Conservation (phyloP, 2,888 invertebrate genomes). For the Saturnia japonica region DNA sequence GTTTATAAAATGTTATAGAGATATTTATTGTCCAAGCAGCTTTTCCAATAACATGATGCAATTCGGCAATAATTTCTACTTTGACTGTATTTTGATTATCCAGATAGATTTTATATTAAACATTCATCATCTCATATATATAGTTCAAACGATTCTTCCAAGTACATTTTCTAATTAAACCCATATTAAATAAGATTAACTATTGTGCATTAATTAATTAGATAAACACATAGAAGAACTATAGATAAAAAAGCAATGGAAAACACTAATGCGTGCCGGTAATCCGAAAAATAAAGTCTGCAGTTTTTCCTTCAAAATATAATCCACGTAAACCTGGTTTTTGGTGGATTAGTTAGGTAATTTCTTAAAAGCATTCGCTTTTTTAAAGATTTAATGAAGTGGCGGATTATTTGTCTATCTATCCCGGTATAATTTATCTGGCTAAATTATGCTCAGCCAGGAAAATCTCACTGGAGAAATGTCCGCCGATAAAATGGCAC, state of each 20-base stretch:
- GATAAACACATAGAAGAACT: no score
- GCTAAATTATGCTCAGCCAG: conserved; percentile 51
- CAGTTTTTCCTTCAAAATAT: conserved; percentile 39
- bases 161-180: no score
- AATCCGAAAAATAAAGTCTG: conserved; percentile 19
- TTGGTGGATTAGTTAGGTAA: conserved; percentile 68
- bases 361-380: conserved; percentile 73
- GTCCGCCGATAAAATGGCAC: conserved; percentile 54
- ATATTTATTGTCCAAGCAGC: no score
- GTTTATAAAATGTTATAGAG: no score
- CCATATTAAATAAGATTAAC: no score
- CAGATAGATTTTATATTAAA: no score
- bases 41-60: no score
- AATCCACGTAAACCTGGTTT: conserved; percentile 56
- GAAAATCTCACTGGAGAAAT: conserved; percentile 57
- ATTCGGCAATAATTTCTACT: no score
- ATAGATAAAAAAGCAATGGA: background rate
- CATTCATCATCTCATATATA: no score
- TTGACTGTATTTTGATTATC: no score
- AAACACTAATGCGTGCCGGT: background rate
- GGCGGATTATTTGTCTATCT: conserved; percentile 50
- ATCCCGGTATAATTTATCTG: conserved; percentile 70
- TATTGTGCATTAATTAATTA: no score
- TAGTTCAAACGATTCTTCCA: no score
- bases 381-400: conserved; percentile 70